These are phyloP conservation scores for Folsomia manolachei DNA, from an alignment of 2,888 invertebrate species.

Conservation along the genomic window DNA sequence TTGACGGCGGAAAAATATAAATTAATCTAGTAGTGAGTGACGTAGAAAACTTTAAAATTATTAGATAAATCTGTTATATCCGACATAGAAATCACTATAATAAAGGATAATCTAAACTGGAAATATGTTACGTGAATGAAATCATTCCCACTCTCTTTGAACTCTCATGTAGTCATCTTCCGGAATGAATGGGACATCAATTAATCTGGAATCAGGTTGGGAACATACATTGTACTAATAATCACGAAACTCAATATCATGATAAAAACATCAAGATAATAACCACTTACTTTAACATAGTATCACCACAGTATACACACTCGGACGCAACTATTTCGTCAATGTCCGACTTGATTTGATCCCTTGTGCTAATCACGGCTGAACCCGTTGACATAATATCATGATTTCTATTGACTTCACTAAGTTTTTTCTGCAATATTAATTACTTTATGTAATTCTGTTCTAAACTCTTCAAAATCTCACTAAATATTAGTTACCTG, in stretches of 20 bases:
- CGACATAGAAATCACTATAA: no score
- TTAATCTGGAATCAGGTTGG: constrained; percentile 65
- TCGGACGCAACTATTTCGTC: constrained; percentile 87
- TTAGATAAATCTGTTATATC: no score
- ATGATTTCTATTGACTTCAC: constrained; percentile 41
- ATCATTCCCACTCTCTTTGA: constrained; percentile 79
- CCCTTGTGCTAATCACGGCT: constrained; percentile 61
- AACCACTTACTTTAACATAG: constrained; percentile 71
- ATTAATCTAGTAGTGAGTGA: background rate
- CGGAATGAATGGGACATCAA: constrained; percentile 83
- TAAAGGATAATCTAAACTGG: no score
- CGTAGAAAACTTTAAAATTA: background rate
- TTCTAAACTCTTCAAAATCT: no score
- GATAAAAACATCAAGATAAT: background rate
- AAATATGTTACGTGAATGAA: no score
- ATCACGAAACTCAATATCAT: background rate
- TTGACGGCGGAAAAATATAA: background rate
- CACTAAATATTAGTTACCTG: background rate
- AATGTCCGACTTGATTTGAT: constrained; percentile 73
- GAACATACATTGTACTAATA: constrained; percentile 9
- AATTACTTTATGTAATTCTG: no score
- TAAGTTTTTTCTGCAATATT: constrained; percentile 38
- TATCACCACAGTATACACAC: constrained; percentile 88
- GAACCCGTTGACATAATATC: constrained; percentile 56
- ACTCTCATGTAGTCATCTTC: constrained; percentile 78